phyloP scores from a whole-genome alignment of 2,113 vertebrate species.

The Caloenas nicobarica region DNA sequence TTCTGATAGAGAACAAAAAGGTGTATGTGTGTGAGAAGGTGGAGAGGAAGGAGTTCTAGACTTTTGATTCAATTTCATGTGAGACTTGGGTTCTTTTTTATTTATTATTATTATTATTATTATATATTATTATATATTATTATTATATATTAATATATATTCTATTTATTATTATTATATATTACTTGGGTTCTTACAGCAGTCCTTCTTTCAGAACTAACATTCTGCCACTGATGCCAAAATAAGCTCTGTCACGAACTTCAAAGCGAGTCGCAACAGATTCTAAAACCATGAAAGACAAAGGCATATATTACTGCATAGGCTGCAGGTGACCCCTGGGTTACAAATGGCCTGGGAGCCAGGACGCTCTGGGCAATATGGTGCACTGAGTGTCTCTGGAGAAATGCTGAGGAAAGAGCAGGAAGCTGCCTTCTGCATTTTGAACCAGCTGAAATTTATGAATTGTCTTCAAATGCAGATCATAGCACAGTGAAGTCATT shows the following conservation, averaged over 20 bases:
- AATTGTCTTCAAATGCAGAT: background rate
- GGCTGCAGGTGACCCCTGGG: background rate
- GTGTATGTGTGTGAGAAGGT: background rate
- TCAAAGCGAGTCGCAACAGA: background rate
- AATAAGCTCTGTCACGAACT: background rate
- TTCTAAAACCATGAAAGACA: background rate
- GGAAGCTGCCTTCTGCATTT: background rate
- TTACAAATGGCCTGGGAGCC: background rate
- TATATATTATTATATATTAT: no score
- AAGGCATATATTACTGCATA: accelerated
- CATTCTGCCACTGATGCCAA: background rate
- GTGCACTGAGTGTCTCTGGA: accelerated
- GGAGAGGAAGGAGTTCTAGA: background rate
- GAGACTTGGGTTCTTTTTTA: no score
- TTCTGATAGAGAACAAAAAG: background rate
- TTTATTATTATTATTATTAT: no score
- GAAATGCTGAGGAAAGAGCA: background rate
- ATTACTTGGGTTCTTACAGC: background rate
- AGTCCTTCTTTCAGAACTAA: background rate
- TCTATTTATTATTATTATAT: no score
- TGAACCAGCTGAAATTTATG: background rate
- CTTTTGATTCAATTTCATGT: background rate
- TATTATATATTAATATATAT: no score
- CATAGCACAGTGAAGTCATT: background rate
- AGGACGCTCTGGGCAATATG: accelerated